Percentiles rank a stretch among this genome's conserved stretches.
Conservation (phyloP, 2,888 invertebrate genomes). For the Tenthredo scrophulariae region DNA sequence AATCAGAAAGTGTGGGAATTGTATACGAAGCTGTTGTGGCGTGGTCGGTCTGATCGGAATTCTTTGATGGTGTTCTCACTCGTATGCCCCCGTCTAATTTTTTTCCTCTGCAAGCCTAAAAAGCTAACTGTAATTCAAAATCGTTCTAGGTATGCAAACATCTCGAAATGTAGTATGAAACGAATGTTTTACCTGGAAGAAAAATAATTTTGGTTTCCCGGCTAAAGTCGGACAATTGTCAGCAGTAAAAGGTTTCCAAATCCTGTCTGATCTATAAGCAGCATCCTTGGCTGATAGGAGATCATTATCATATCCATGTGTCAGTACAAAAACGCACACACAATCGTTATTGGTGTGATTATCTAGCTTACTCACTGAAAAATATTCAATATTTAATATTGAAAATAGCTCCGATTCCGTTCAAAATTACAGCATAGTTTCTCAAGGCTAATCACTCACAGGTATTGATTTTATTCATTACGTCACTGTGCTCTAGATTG, state of each 20-base stretch:
- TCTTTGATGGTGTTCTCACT: slow-evolving; percentile 64
- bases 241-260: slow-evolving; percentile 81
- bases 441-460: slow-evolving; percentile 62
- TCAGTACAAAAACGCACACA: slow-evolving; percentile 80
- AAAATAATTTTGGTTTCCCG: slow-evolving; percentile 84
- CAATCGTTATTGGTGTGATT: slow-evolving; percentile 81
- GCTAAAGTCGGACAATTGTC: slow-evolving; percentile 79
- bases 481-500: slow-evolving; percentile 73
- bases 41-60: slow-evolving; percentile 72
- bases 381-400: slow-evolving; percentile 51
- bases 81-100: slow-evolving; percentile 76
- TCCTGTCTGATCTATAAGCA: slow-evolving; percentile 77
- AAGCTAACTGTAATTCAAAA: not conserved
- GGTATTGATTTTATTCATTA: slow-evolving; percentile 68
- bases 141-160: not conserved
- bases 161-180: not conserved
- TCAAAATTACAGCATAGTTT: not conserved
- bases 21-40: slow-evolving; percentile 70
- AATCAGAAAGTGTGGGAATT: slow-evolving; percentile 82
- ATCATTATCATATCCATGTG: slow-evolving; percentile 80
- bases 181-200: slow-evolving; percentile 79
- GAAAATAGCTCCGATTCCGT: not conserved
- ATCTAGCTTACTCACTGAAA: slow-evolving; percentile 77
- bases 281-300: slow-evolving; percentile 80
- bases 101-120: slow-evolving; percentile 80